Base-by-base conservation (phyloP, 1,140 invertebrate genomes). In the Saccostrea echinata region DNA sequence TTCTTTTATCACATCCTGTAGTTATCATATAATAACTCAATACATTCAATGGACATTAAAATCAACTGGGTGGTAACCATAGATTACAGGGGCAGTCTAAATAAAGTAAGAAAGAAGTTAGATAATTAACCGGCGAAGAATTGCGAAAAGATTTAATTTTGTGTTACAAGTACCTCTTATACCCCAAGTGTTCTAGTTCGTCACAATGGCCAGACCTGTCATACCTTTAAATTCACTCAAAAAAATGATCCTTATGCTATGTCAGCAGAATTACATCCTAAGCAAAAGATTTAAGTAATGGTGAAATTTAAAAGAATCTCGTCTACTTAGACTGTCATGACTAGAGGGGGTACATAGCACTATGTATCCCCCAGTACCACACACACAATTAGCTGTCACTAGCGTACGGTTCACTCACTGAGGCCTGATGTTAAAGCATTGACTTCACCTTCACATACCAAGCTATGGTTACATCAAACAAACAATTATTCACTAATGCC, bases 391-490 rank as follows among this genome's bases (percentile, higher is more conserved):
- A 33, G 33, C 24, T 30, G 68, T 76, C 68, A 76, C 27, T 27
- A 76, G 13, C 16, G 27, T 76, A 16, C 68, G 33, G 27, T 76
- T 76, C 68, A 35, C 68, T 76, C 68, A 76, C 24, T 33, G 68
- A 30, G 68, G 24, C 27, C 68, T 76, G 68, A 76, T 76, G 68
- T 76, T 76, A 76, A 57, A 61, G 68, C 68, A 76, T 30, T 76
- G 68, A 76, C 68, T 76, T 76, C 68, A 76, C 68, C 68, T 76
- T 76, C 68, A 76, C 68, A 76, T 76, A 76, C 68, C 68, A 76
- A 76, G 68, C 68, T 76, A 76, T 76, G 68, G 68, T 76, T 76
- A 76, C 68, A 76, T 76, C 68, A 76, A 76, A 76, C 68, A 76
- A 76, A 76, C 68, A 76, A 76, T 76, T 76, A 76, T 76, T 76